Evolutionary conservation across 2,113 vertebrate species (phyloP).

Genomic region (Bubo bubo): DNA sequence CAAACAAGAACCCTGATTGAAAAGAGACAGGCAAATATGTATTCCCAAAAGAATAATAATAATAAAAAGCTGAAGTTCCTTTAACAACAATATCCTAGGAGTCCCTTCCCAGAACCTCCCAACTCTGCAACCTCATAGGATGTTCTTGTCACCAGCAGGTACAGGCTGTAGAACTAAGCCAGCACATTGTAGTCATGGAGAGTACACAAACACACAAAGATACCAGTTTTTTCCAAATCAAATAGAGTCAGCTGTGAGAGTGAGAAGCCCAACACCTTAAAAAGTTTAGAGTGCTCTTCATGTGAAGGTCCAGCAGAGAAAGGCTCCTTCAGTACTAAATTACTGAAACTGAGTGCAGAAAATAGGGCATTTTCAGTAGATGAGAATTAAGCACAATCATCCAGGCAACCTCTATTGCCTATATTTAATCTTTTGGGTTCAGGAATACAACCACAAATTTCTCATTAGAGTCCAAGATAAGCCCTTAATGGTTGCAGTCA

Average conservation of each 20-base stretch:
- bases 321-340: not conserved
- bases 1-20: not conserved
- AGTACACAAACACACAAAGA: not conserved
- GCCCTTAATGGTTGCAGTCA: not conserved
- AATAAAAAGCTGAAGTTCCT: not conserved
- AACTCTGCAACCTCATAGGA: not conserved
- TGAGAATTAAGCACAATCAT: not conserved
- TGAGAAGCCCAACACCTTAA: not conserved
- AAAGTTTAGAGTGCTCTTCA: not conserved
- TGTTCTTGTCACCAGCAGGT: too few relatives aligned
- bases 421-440: not conserved
- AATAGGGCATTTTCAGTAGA: not conserved
- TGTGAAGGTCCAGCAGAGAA: not conserved
- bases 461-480: not conserved
- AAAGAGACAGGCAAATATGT: not conserved
- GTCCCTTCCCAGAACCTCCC: not conserved
- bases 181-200: accelerated
- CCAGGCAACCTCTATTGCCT: not conserved
- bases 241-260: not conserved
- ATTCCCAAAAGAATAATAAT: not conserved
- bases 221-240: not conserved
- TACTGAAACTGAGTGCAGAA: not conserved
- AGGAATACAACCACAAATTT: not conserved
- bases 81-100: not conserved
- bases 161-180: not conserved